phyloP scores from a whole-genome alignment of 2,888 invertebrate genomes.

The Phania funesta region DNA sequence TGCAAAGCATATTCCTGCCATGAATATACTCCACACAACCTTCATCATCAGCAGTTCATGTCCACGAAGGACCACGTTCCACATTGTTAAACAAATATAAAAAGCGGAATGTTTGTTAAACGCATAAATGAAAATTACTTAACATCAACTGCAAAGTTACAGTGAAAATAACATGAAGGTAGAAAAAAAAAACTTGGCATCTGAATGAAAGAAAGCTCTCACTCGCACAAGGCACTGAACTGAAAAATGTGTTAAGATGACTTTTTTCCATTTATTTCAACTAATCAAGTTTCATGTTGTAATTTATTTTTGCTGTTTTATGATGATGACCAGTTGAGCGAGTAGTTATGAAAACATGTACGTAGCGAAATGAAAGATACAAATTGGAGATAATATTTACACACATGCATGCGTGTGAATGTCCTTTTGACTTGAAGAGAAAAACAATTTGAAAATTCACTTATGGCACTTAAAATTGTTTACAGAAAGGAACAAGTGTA shows the following conservation, averaged over 20 bases:
- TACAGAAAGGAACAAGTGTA: not conserved
- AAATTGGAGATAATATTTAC: not conserved
- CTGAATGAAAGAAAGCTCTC: not conserved
- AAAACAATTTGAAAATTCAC: not conserved
- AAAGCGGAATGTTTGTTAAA: conserved; percentile 68
- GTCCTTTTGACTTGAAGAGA: not conserved
- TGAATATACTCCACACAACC: not conserved
- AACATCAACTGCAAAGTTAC: conserved; percentile 35
- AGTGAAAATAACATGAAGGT: not conserved
- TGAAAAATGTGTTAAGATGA: conserved; percentile 34
- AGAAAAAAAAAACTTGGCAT: not conserved
- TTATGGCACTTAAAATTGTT: not conserved
- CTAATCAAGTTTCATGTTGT: conserved; percentile 39
- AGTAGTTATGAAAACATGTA: conserved; percentile 26
- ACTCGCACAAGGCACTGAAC: conserved; percentile 15
- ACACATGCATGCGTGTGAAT: not conserved
- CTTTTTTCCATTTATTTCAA: conserved; percentile 10
- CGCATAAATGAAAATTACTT: conserved; percentile 71
- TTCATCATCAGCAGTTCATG: conserved; percentile 10
- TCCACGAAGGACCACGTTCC: conserved; percentile 68
- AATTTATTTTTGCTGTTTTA: conserved; percentile 21
- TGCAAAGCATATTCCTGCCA: conserved; percentile 17
- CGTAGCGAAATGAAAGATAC: conserved; percentile 12
- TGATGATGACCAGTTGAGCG: conserved; percentile 45
- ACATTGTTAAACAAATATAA: conserved; percentile 76